Conservation (phyloP, 2,888 invertebrate genomes). For the Cephalotes varians region DNA sequence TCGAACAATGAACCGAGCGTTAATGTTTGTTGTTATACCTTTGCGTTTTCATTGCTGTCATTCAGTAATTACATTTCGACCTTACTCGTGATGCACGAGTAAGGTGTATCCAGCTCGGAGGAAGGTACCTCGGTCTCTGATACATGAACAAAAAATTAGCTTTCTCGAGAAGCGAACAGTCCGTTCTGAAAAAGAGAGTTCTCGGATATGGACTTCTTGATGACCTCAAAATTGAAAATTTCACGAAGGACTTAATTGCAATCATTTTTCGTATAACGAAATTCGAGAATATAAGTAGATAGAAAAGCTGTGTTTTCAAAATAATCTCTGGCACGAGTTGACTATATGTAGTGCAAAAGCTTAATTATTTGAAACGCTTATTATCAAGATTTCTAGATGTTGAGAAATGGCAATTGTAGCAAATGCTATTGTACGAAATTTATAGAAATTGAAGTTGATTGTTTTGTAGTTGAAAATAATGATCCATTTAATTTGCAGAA, state of each 20-base stretch:
- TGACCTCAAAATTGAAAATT: not conserved
- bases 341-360: not conserved
- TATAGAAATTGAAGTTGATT: not conserved
- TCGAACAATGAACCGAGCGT: conserved; percentile 25
- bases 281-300: not conserved
- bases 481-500: not conserved
- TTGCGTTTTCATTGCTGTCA: not conserved
- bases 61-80: not conserved
- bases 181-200: not conserved
- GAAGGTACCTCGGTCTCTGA: conserved; percentile 1
- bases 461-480: not conserved
- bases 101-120: not conserved
- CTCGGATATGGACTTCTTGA: not conserved
- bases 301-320: not conserved
- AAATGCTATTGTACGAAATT: not conserved
- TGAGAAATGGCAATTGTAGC: not conserved
- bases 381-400: not conserved
- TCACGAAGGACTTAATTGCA: not conserved
- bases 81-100: not conserved
- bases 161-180: not conserved
- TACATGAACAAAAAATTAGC: not conserved
- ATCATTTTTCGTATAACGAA: not conserved
- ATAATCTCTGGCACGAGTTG: not conserved
- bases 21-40: conserved; percentile 25
- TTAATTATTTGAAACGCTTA: not conserved